A percentile compares a stretch with the other conserved stretches of the same genome.
phyloP scores from a whole-genome alignment of 2,113 vertebrate species.

The Bubo bubo region DNA sequence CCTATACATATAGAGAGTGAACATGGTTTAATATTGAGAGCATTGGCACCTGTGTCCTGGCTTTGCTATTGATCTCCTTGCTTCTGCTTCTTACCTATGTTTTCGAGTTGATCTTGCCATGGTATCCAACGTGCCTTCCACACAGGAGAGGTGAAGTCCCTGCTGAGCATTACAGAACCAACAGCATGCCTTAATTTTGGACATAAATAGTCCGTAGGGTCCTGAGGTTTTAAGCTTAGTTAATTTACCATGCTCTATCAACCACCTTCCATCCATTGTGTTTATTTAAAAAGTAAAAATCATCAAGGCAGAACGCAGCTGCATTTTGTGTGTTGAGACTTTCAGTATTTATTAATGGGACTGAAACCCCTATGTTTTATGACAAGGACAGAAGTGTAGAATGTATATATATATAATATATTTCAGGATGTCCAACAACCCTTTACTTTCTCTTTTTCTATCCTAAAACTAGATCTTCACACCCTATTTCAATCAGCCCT shows the following conservation, averaged over 20 bases:
- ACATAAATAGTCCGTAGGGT: neutral
- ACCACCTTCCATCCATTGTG: neutral
- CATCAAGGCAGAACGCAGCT: neutral
- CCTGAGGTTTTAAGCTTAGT: neutral
- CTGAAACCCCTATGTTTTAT: accelerated
- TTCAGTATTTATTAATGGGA: neutral
- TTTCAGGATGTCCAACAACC: neutral
- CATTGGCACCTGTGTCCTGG: neutral
- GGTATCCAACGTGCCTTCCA: neutral
- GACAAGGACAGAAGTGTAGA: neutral
- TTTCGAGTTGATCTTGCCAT: neutral
- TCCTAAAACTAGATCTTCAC: neutral
- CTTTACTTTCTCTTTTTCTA: neutral
- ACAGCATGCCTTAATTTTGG: neutral
- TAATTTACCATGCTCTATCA: neutral
- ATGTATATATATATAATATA: neutral
- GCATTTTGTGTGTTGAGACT: neutral
- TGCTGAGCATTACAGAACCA: neutral
- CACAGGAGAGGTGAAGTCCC: neutral
- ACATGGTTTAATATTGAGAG: neutral
- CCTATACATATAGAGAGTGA: accelerated
- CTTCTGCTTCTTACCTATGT: neutral
- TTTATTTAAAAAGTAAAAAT: neutral
- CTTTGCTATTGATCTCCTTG: neutral
- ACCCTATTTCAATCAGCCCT: neutral